Evolutionary conservation across 2,888 invertebrate species (phyloP).

Genomic region (Archips xylosteana): DNA sequence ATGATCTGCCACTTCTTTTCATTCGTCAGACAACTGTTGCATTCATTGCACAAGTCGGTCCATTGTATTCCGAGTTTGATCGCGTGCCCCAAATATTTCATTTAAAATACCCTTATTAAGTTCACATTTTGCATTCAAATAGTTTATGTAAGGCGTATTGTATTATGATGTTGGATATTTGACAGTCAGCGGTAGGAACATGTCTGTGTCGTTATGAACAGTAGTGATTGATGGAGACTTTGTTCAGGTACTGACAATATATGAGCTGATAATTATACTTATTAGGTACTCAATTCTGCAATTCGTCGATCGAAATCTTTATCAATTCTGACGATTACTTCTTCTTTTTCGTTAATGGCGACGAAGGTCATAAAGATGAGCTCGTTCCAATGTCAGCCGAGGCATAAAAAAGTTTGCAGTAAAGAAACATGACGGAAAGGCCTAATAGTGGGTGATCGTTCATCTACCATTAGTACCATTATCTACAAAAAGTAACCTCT

Average conservation of each 20-base stretch:
- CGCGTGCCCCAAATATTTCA: constrained; percentile 51
- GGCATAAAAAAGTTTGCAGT: too few species aligned
- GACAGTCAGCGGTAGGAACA: background rate
- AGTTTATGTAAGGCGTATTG: constrained; percentile 41
- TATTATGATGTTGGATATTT: background rate
- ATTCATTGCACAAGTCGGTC: constrained; percentile 58
- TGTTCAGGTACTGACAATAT: background rate
- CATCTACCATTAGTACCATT: too few species aligned
- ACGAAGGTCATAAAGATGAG: too few species aligned
- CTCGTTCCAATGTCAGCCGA: too few species aligned
- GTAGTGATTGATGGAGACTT: background rate
- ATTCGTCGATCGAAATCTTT: too few species aligned
- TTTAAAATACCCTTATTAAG: constrained; percentile 40
- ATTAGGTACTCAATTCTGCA: too few species aligned
- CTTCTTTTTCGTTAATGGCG: too few species aligned
- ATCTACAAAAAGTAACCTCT: too few species aligned
- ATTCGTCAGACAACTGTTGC: constrained; percentile 52
- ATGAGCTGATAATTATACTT: background rate
- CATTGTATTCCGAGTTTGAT: constrained; percentile 71
- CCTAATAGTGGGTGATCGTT: too few species aligned
- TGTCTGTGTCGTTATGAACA: background rate
- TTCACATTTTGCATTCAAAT: constrained; percentile 41
- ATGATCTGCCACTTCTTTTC: constrained; percentile 39
- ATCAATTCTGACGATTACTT: too few species aligned
- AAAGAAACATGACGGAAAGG: too few species aligned